Evolutionary conservation across 2,797 vertebrate genomes (phyloP), one percentile per base, ranked within the genome.

Genomic region (Phylloscopus collybita): DNA sequence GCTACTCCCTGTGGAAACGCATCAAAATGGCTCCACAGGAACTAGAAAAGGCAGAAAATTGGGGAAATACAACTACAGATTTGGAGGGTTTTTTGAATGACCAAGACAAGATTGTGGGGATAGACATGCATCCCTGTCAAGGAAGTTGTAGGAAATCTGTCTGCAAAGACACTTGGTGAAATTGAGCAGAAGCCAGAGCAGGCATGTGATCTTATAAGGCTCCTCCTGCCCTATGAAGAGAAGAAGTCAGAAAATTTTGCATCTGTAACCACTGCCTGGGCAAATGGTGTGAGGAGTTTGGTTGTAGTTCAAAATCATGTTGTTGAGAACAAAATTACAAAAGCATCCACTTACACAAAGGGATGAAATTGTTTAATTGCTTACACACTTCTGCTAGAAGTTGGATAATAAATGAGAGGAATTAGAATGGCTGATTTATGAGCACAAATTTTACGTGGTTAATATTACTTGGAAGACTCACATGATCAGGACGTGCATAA

Each of bases 351-450:
- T 90, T 69, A 40, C 36, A 91, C 44, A 81, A 90, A 86, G 38
- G 73, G 80, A 66, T 61, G 26, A 73, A 86, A 91, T 91, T 0
- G 56, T 82, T 92, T 90, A 86, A 84, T 79, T 75, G 40, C 51
- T 59, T 47, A 44, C 30, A 44, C 27, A 50, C 62, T 84, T 92
- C 36, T 76, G 67, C 86, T 84, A 38, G 59, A 59, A 90, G 76
- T 66, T 0, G 0, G 62, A 56, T 73, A 92, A 76, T 62, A 84
- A 90, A 90, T 0, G 1, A 86, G 56, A 84, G 59, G 86, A 92
- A 93, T 88, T 88, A 90, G 86, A 93, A 94, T 75, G 87, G 73
- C 76, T 95, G 84, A 91, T 92, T 88, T 92, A 78, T 19, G 32
- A 94, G 80, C 70, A 93, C 36, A 78, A 73, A 79, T 88, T 93